These are phyloP conservation scores for Tylochromis polylepis DNA, from an alignment of 2,113 vertebrate genomes.

Conservation along the genomic window DNA sequence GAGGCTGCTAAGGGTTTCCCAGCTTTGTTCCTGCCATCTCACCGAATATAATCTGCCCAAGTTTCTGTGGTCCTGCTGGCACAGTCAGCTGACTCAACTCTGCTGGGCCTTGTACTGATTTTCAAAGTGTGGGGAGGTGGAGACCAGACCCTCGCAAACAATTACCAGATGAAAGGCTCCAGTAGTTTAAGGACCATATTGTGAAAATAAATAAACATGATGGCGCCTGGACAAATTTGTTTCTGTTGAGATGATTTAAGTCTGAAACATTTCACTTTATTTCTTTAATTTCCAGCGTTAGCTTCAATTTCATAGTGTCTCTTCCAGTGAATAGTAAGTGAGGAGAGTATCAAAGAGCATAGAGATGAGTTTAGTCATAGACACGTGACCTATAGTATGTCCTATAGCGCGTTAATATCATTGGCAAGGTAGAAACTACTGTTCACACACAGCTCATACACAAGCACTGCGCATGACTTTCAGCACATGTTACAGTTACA, in stretches of 20 bases:
- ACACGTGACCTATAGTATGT: neutral
- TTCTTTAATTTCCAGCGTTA: neutral
- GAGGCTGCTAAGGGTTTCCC: slow-evolving; percentile 6
- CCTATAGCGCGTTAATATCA: neutral
- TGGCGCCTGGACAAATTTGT: neutral
- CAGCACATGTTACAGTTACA: rapidly evolving
- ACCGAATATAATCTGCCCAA: slow-evolving; percentile 31
- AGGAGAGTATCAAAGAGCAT: neutral
- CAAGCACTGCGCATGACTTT: neutral
- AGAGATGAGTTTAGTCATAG: neutral
- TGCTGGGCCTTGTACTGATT: neutral
- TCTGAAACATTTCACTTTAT: rapidly evolving
- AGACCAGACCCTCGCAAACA: neutral
- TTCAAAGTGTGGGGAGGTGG: neutral
- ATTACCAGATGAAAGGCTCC: neutral
- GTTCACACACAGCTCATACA: neutral
- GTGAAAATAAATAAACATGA: neutral
- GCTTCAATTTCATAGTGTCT: neutral
- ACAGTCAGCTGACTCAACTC: slow-evolving; percentile 41
- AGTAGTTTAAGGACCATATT: neutral
- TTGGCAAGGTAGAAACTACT: neutral
- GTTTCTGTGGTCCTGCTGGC: neutral
- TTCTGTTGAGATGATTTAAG: neutral
- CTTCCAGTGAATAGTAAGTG: neutral
- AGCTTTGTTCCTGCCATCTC: slow-evolving; percentile 52